These are phyloP conservation scores for Hiodon alosoides DNA, from an alignment of 2,113 vertebrate genomes.

Conservation along the genomic window DNA sequence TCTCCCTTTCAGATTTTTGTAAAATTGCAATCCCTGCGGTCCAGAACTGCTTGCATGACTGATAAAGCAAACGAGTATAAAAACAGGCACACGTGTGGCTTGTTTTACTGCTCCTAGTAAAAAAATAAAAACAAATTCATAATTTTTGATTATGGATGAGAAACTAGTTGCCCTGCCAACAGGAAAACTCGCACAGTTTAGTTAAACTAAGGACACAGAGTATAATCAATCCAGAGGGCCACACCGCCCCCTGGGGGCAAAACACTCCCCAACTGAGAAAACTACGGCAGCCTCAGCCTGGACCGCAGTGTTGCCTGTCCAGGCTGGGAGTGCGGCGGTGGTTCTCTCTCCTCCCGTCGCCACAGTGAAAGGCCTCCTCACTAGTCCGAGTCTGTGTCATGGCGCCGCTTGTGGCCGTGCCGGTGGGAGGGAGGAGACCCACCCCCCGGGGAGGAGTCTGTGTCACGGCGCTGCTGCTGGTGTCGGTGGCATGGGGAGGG, in stretches of 20 bases:
- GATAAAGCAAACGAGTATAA: no score
- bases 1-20: no score
- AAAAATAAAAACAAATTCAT: no score
- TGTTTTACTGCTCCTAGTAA: no score
- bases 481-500: constrained; percentile 45
- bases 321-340: neutral
- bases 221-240: neutral
- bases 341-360: neutral
- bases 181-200: neutral
- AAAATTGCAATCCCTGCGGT: no score
- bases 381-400: constrained; percentile 67
- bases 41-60: no score
- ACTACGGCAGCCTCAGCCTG: constrained; percentile 30
- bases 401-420: constrained; percentile 53
- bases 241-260: constrained; percentile 12
- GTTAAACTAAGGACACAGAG: neutral
- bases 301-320: neutral
- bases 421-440: constrained; percentile 44
- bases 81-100: no score
- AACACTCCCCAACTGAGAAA: constrained; percentile 27
- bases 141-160: neutral
- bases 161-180: neutral
- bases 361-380: constrained; percentile 40
- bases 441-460: constrained; percentile 49
- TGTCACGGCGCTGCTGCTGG: constrained; percentile 39